Base-by-base conservation (phyloP, 1,140 invertebrate species). In the Drosophila bocqueti region DNA sequence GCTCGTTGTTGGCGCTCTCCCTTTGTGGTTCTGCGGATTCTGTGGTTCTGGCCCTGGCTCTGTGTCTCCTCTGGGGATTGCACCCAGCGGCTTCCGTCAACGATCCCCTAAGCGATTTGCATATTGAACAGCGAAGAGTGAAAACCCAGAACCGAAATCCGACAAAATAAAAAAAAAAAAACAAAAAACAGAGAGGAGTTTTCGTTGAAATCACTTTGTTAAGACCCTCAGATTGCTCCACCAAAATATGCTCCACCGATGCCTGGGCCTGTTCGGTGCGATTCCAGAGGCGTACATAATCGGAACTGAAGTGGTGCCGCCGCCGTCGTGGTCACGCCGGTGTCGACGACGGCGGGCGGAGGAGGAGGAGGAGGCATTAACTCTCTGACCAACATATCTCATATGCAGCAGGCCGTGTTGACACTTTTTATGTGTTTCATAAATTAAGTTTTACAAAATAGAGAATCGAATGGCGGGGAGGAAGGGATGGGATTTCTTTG, bases 341-440 rank as follows among this genome's bases (percentile, higher is more conserved):
- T 38, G 57, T 59, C 40, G 26, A 18, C 29, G n/a, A 31, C 29
- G 29, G 7, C 29, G 21, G 6, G 29, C 29, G 29, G 1, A 0
- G 29, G 29, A 31, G 26, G 16, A 11, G 29, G 43, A 24, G 36
- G 46, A 16, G 38, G 58, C 26, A 38, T 59, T 58, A 38, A 47
- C 55, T 26, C 55, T 26, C 24, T 82, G 82, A 66, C 69, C 72
- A 80, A 83, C 83, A 77, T 87, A 81, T 89, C 81, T 87, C 79
- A 89, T 87, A 83, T 81, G 80, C 80, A 83, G 79, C 80, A 87
- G 77, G 65, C 76, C 79, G 80, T 87, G 83, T 87, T 87, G 83
- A 87, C 83, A 87, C 83, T 87, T 89, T 89, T 87, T 89, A 87
- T 87, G 83, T 87, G 83, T 87, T 85, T 83, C 82, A 89, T 89